Conservation (phyloP, 1,140 invertebrate species). For the Zelostemma sp. region DNA sequence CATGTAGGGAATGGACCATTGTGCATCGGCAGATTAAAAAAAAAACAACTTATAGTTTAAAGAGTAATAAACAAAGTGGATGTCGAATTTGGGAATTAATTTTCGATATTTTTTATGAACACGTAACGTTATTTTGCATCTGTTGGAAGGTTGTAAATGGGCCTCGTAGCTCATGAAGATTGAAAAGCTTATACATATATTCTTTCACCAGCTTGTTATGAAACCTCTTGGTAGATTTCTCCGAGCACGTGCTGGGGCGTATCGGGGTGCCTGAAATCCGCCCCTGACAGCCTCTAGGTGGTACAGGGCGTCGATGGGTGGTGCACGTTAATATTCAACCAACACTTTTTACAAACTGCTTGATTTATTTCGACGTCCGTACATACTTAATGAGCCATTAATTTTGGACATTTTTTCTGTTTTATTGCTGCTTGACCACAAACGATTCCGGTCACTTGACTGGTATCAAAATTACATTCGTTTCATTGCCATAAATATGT, state of each 20-base stretch:
- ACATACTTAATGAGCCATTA: not conserved
- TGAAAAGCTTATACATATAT: not conserved
- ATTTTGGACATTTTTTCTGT: not conserved
- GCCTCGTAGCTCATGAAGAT: not conserved
- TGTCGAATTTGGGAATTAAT: not conserved
- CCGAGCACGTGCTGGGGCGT: constrained; percentile 60
- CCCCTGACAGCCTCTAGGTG: constrained; percentile 65
- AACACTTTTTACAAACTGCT: constrained; percentile 43
- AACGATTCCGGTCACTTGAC: no score
- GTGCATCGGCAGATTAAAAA: no score
- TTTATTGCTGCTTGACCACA: not conserved
- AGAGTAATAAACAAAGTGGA: not conserved
- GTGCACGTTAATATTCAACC: constrained; percentile 58
- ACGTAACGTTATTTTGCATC: constrained; percentile 1
- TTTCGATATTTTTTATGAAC: not conserved
- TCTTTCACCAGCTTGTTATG: constrained; percentile 33
- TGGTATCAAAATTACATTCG: no score
- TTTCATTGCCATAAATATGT: no score
- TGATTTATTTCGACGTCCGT: constrained; percentile 36
- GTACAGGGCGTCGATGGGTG: constrained; percentile 65
- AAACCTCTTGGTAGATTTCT: constrained; percentile 46
- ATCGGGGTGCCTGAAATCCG: constrained; percentile 54
- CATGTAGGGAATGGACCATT: no score
- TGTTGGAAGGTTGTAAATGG: not conserved
- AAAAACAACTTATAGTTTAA: no score